Evolutionary conservation across 2,888 invertebrate genomes (phyloP).

Genomic region (Catonia carolina): DNA sequence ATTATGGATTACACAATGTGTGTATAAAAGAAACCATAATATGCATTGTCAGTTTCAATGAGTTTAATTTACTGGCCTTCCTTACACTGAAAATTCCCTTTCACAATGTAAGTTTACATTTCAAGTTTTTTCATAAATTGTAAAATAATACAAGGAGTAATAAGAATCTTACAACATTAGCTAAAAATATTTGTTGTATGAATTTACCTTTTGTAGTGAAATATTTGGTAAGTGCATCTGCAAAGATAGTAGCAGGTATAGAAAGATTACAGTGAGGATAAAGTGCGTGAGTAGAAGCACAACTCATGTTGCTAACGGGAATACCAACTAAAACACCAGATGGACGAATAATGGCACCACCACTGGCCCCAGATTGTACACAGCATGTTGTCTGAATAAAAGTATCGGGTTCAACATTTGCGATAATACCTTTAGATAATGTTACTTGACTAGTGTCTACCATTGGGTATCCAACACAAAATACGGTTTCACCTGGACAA

Average conservation of each 20-base stretch:
- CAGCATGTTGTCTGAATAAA: constrained; percentile 17
- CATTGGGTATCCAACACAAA: no score
- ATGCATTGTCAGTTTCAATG: no score
- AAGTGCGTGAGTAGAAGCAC: not conserved
- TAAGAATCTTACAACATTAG: no score
- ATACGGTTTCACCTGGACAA: no score
- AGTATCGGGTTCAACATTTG: not conserved
- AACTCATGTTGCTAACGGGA: constrained; percentile 1
- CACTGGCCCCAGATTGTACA: constrained; percentile 15
- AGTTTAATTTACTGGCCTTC: no score
- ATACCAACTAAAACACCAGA: constrained; percentile 15
- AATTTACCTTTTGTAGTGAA: constrained; percentile 7
- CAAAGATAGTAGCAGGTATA: constrained; percentile 10
- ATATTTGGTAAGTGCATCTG: not conserved
- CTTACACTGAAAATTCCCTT: no score
- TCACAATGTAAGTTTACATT: no score
- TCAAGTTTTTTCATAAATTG: no score
- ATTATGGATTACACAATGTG: no score
- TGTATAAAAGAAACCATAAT: no score
- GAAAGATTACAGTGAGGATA: constrained; percentile 7
- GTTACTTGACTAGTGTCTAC: not conserved
- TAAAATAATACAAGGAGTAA: no score
- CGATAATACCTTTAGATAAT: constrained; percentile 2
- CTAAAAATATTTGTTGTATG: no score
- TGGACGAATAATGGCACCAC: constrained; percentile 14